Evolutionary conservation across 2,888 invertebrate species (phyloP).

Genomic region (Cordylochernes scorpioides): DNA sequence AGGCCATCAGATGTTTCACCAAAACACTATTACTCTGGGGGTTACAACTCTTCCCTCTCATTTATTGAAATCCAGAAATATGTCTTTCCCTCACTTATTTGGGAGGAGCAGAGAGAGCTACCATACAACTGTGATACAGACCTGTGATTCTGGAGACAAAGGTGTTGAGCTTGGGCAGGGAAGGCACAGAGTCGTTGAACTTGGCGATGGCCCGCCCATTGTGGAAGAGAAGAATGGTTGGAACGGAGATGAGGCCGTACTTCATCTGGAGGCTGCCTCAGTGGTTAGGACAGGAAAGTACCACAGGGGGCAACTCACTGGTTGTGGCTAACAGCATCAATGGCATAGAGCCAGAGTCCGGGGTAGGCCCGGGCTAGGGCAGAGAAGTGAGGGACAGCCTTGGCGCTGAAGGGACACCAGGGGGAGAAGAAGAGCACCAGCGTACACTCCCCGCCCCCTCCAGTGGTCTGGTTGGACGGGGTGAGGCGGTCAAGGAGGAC

Average conservation of each 20-base stretch:
- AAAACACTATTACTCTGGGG: too few species aligned
- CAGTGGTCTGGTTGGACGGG: constrained; percentile 6
- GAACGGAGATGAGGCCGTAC: constrained; percentile 68
- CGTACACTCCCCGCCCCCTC: constrained; percentile 24
- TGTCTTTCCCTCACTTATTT: too few species aligned
- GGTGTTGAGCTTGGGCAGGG: constrained; percentile 43
- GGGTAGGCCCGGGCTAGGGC: constrained; percentile 63
- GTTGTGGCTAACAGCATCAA: constrained; percentile 58
- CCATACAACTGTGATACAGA: constrained; percentile 10
- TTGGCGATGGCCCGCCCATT: constrained; percentile 59
- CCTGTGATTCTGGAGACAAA: constrained; percentile 47
- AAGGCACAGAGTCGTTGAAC: constrained; percentile 54
- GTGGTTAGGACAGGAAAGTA: constrained; percentile 2
- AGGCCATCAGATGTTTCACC: too few species aligned
- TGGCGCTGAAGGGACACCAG: constrained; percentile 66
- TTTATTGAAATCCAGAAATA: too few species aligned
- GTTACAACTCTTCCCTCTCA: too few species aligned
- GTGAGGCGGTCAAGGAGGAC: constrained; percentile 5
- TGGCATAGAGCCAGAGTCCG: constrained; percentile 54
- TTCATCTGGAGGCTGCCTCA: constrained; percentile 40
- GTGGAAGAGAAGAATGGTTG: constrained; percentile 61
- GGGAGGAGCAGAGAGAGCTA: too few species aligned
- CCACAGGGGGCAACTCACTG: constrained; percentile 23
- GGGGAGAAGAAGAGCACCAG: constrained; percentile 64
- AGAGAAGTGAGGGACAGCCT: constrained; percentile 68